Base-by-base conservation (phyloP, 2,797 vertebrate genomes). In the Micropoecilia bifurca region DNA sequence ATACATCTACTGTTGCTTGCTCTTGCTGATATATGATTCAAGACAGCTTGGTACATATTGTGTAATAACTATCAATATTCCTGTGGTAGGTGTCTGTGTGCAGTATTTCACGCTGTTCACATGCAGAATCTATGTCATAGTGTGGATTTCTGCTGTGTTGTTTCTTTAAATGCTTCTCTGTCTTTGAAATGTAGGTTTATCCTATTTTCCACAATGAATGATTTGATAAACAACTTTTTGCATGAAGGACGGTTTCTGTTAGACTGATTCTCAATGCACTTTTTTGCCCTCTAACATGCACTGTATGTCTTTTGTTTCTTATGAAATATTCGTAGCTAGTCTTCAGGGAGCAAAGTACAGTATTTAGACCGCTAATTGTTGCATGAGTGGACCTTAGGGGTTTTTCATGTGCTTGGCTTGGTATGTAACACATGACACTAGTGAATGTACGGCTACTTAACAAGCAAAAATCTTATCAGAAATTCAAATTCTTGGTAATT, bases 271-370 rank as follows among this genome's bases (percentile, higher is more conserved):
- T 22, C n/a, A 28, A 36, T 84, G 80, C 85, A 85, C 84, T 75
- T 75, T 47, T 20, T 61, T 61, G 74, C 84, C 83, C 72, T 76
- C 5, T 75, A 88, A 73, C 73, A 75, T 69, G 46, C 83, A 77
- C 81, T 82, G 55, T 57, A 74, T 57, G 8, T 73, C 50, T 61
- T 59, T 77, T 75, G 41, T 71, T 75, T 69, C 63, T 36, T 53
- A 84, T 90, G 69, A 91, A 91, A 88, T 91, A 91, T 92, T 89
- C 81, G 90, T 88, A 47, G 9, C 61, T 28, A 39, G 74, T 85
- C 83, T 43, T 55, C 73, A 41, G 77, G 69, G 57, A 74, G 39
- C 66, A n/a, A 4, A 61, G 53, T 73, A 75, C 73, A 71, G 71
- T 74, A 77, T 78, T 78, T 66, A 33, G 75, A 80, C 81, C 73